Evolutionary conservation across 35 echinoderm and acorn worm genomes (phyloP), one percentile per base, ranked within the genome.

Genomic region (Anneissia japonica): DNA sequence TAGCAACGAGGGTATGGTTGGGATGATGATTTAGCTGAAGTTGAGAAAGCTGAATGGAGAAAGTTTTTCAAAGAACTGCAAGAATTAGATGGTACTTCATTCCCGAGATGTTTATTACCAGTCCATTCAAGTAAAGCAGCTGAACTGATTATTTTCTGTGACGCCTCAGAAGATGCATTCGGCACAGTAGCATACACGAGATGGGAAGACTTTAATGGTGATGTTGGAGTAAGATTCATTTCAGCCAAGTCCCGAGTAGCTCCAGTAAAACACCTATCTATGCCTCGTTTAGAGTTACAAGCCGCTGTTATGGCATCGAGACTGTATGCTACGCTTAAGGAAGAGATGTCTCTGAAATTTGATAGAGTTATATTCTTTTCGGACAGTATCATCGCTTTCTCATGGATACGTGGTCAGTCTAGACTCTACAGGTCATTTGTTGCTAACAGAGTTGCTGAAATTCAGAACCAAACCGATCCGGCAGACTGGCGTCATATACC

Each of bases 381-480:
- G 31, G 85, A 95, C 36, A 86, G 89, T 34, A 81, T 76, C 36
- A 91, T 91, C 30, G 79, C 75, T 14, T 55, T 94, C 46, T 45
- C 72, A 0, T 94, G 85, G 85, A 91, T 94, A 19, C 72, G 77
- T 81, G 36, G 75, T 79, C 80, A 85, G 80, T 86, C 84, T 30
- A 79, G 89, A 79, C 23, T 37, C 0, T 94, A 64, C 81, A 90
- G 88, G 38, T 32, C 93, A 78, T 94, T 91, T 88, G 88, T 94
- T 23, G 80, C 93, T 30, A 85, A 77, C 46, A 55, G 93, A 85
- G 85, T 94, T 13, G 76, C 83, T 0, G 85, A 87, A 38, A 88
- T 91, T 30, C 89, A 94, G 81, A 88, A 81, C 38, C 26, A 13
- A 0, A 84, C 93, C 37, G 88, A 94, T 28, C 88, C 89, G 17